Evolutionary conservation across 2,888 invertebrate genomes (phyloP).

Genomic region (Epistrophe grossulariae): DNA sequence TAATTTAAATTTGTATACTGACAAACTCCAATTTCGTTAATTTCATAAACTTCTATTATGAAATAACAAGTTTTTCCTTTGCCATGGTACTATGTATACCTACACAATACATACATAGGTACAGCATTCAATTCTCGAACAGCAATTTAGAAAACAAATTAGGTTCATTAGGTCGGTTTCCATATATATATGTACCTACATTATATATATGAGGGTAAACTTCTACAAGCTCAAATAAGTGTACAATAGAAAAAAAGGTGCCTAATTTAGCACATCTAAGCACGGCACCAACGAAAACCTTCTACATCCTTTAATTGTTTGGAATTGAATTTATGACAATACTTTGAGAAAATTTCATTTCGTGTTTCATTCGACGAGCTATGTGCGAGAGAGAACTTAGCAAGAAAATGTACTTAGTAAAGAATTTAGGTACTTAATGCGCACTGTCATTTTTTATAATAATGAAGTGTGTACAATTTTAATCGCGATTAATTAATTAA

Average conservation of each 20-base stretch:
- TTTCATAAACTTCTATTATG: slow-evolving; percentile 1
- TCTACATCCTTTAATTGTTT: slow-evolving; percentile 16
- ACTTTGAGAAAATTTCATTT: background rate
- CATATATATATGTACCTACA: too few relatives aligned
- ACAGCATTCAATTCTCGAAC: background rate
- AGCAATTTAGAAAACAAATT: slow-evolving; percentile 37
- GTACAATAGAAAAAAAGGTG: background rate
- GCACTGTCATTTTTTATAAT: slow-evolving; percentile 23
- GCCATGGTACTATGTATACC: too few relatives aligned
- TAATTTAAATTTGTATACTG: background rate
- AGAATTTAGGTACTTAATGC: slow-evolving; percentile 11
- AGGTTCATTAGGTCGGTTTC: slow-evolving; percentile 13
- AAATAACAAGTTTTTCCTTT: background rate
- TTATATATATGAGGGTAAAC: background rate
- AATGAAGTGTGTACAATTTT: slow-evolving; percentile 38
- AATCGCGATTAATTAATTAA: slow-evolving; percentile 58
- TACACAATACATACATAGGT: too few relatives aligned
- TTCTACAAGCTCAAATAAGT: background rate
- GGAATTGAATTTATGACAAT: slow-evolving; percentile 35
- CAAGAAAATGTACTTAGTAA: background rate
- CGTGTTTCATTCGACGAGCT: too few relatives aligned
- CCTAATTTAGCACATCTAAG: slow-evolving; percentile 36
- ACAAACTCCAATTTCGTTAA: background rate
- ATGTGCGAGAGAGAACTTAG: background rate
- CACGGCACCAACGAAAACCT: slow-evolving; percentile 26